Conservation (phyloP, 2,888 invertebrate genomes). For the Incurvaria masculella region DNA sequence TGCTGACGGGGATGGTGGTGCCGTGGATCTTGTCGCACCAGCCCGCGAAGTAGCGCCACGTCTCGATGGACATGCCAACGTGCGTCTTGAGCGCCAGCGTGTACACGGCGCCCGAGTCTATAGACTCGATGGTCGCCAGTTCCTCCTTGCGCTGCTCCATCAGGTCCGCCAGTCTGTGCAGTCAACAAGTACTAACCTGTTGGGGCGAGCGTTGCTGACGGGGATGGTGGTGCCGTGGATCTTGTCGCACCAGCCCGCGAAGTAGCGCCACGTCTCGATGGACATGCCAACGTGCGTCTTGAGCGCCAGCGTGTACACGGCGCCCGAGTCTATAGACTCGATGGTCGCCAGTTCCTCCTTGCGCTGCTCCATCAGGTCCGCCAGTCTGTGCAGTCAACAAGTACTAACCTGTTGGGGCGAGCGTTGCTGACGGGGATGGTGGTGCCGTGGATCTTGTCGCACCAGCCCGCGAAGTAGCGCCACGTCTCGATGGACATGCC, state of each 20-base stretch:
- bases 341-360: slow-evolving; percentile 94
- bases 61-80: slow-evolving; percentile 96
- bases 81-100: slow-evolving; percentile 95
- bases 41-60: slow-evolving; percentile 95
- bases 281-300: slow-evolving; percentile 99
- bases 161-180: slow-evolving; percentile 86
- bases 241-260: slow-evolving; percentile 97
- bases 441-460: slow-evolving; percentile 90
- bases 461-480: slow-evolving; percentile 96
- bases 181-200: slow-evolving; percentile 54
- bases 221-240: slow-evolving; percentile 91
- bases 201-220: slow-evolving; percentile 88
- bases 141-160: slow-evolving; percentile 96
- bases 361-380: slow-evolving; percentile 92
- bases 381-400: too few species aligned
- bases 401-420: slow-evolving; percentile 68
- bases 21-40: slow-evolving; percentile 98
- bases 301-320: slow-evolving; percentile 92
- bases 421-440: slow-evolving; percentile 93
- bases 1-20: slow-evolving; percentile 85
- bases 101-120: slow-evolving; percentile 96
- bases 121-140: slow-evolving; percentile 87
- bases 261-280: slow-evolving; percentile 95
- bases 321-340: slow-evolving; percentile 91
- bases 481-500: slow-evolving; percentile 98